Percentiles rank a stretch among this genome's conserved stretches.
phyloP scores from a whole-genome alignment of 2,888 invertebrate species.

The Rhagonycha lutea region DNA sequence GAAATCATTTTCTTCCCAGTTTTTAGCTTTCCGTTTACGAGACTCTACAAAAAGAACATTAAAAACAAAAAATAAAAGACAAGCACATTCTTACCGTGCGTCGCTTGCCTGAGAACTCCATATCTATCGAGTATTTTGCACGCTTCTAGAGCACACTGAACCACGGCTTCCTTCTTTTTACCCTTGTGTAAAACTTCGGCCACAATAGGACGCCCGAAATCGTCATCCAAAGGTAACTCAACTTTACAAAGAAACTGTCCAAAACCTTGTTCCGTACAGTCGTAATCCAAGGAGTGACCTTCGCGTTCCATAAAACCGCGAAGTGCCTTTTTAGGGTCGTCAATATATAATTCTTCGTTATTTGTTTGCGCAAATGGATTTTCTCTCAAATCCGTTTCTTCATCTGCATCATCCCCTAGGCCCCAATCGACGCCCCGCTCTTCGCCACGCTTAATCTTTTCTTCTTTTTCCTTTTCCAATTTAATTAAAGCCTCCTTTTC shows the following conservation, averaged over 20 bases:
- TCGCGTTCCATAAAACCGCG: conserved; percentile 95
- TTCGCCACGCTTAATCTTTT: conserved; percentile 59
- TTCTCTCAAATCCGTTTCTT: conserved; percentile 77
- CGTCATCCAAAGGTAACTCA: conserved; percentile 79
- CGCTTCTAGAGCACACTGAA: conserved; percentile 93
- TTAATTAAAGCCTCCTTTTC: conserved; percentile 57
- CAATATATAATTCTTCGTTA: conserved; percentile 88
- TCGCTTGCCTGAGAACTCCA: conserved; percentile 83
- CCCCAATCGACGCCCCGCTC: conserved; percentile 91
- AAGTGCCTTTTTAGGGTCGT: conserved; percentile 94
- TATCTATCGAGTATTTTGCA: conserved; percentile 88
- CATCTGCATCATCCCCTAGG: conserved; percentile 89
- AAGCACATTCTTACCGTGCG: conserved; percentile 67
- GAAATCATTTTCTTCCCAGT: conserved; percentile 87
- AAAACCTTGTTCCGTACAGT: conserved; percentile 82
- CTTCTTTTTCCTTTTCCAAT: conserved; percentile 58
- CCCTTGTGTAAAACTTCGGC: conserved; percentile 88
- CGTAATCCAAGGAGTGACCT: conserved; percentile 81
- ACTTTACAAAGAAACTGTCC: conserved; percentile 87
- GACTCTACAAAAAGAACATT: conserved; percentile 64
- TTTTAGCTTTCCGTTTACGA: conserved; percentile 75
- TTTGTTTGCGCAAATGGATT: conserved; percentile 82
- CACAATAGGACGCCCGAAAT: conserved; percentile 72
- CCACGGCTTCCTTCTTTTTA: conserved; percentile 92
- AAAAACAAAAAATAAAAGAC: neutral